A percentile compares a stretch with the other conserved stretches of the same genome.
Conservation (phyloP, 2,888 invertebrate genomes). For the Agapetus fuscipes region DNA sequence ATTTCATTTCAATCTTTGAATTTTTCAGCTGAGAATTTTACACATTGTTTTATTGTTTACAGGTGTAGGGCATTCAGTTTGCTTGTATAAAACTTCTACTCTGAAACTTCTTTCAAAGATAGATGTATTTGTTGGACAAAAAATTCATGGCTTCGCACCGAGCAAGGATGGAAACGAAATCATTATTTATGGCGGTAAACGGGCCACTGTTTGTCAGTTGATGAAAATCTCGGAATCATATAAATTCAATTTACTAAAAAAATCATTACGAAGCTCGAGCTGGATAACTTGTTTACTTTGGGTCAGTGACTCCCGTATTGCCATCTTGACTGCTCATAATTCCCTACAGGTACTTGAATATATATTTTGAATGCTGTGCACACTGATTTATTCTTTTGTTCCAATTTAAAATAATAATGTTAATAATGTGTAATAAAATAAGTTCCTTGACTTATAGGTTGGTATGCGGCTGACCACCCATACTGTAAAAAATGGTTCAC, state of each 20-base stretch:
- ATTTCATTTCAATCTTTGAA: not conserved
- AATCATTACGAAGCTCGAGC: not conserved
- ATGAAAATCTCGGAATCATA: not conserved
- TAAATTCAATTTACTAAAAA: no score
- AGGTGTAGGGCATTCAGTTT: conserved; percentile 47
- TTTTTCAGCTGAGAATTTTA: not conserved
- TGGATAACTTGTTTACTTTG: conserved; percentile 46
- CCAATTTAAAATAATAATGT: no score
- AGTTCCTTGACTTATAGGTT: no score
- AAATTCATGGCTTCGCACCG: conserved; percentile 47
- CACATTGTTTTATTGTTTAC: conserved; percentile 24
- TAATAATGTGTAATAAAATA: no score
- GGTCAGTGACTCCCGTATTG: conserved; percentile 42
- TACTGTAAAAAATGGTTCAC: no score
- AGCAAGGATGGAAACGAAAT: conserved; percentile 28
- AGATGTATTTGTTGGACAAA: conserved; percentile 37
- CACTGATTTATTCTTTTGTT: conserved; percentile 1
- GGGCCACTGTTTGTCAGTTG: conserved; percentile 24
- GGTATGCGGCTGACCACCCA: no score
- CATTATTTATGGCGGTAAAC: conserved; percentile 49
- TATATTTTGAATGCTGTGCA: no score
- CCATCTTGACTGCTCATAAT: conserved; percentile 57
- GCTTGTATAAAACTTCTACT: conserved; percentile 29
- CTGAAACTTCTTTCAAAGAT: conserved; percentile 25
- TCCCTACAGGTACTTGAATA: conserved; percentile 39